These are phyloP conservation scores for Caenorhabditis brenneri DNA, from an alignment of 1,140 invertebrate genomes.

Conservation along the genomic window DNA sequence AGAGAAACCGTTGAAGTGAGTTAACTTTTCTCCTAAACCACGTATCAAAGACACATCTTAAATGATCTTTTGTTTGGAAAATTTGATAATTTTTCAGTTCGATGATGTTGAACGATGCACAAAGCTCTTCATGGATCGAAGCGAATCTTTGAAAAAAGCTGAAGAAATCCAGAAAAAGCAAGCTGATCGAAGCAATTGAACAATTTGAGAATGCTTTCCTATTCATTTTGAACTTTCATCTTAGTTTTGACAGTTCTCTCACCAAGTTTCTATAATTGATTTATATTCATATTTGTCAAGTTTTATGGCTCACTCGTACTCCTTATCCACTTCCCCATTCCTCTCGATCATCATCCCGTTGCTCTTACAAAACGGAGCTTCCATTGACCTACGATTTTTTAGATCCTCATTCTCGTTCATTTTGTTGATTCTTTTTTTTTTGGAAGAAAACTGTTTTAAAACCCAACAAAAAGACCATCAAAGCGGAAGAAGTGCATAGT, in stretches of 20 bases:
- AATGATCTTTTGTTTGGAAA: not conserved
- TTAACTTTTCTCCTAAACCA: slow-evolving; percentile 70
- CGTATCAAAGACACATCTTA: too few relatives aligned
- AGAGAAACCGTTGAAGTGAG: slow-evolving; percentile 77
- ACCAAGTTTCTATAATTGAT: not conserved
- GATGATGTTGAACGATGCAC: not conserved
- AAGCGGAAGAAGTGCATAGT: slow-evolving; percentile 25
- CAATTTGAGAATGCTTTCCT: not conserved
- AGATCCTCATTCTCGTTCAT: slow-evolving; percentile 5
- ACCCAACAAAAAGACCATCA: not conserved
- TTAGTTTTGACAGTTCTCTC: not conserved
- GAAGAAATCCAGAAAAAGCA: not conserved
- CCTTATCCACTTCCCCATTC: not conserved
- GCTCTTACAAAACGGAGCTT: too few relatives aligned
- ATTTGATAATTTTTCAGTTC: not conserved
- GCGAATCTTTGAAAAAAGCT: slow-evolving; percentile 14
- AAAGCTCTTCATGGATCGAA: slow-evolving; percentile 7
- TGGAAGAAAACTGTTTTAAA: not conserved
- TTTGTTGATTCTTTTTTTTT: not conserved
- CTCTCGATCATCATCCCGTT: not conserved
- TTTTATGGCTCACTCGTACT: too few relatives aligned
- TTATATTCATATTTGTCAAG: too few relatives aligned
- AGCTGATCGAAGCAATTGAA: not conserved
- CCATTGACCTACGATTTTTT: too few relatives aligned
- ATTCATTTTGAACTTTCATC: not conserved